phyloP scores from a whole-genome alignment of 2,797 vertebrate species.

The Acanthis flammea region DNA sequence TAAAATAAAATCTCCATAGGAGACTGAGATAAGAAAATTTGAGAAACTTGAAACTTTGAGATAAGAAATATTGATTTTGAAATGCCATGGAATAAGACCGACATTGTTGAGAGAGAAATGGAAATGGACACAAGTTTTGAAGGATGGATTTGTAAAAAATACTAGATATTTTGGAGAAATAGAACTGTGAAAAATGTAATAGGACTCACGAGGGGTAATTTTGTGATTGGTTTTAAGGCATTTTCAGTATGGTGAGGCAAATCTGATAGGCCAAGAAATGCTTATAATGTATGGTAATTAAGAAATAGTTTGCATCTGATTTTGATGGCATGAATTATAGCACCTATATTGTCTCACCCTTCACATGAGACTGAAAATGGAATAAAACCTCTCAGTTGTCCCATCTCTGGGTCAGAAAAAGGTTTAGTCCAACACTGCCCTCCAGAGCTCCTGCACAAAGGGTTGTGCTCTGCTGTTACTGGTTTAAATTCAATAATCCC shows the following conservation, averaged over 20 bases:
- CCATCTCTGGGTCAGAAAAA: neutral
- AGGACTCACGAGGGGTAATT: neutral
- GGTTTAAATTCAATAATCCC: neutral
- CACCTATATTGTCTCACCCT: neutral
- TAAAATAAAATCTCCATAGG: too few species aligned
- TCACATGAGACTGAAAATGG: neutral
- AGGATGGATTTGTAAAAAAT: neutral
- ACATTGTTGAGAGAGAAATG: neutral
- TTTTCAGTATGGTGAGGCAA: neutral
- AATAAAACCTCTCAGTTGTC: neutral
- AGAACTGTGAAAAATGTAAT: neutral
- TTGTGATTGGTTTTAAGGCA: neutral
- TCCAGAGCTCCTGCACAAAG: neutral
- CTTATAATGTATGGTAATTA: neutral
- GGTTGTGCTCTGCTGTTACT: rapidly evolving
- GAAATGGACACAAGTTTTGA: neutral
- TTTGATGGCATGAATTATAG: neutral
- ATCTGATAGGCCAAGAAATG: neutral
- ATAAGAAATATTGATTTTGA: neutral
- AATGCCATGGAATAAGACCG: neutral
- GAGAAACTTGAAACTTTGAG: neutral
- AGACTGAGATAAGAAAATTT: too few species aligned
- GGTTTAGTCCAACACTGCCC: neutral
- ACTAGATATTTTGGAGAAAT: neutral
- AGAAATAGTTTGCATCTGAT: neutral